A percentile compares a stretch with the other conserved stretches of the same genome.
phyloP scores from a whole-genome alignment of 1,140 invertebrate species.

The Solenopsis invicta region DNA sequence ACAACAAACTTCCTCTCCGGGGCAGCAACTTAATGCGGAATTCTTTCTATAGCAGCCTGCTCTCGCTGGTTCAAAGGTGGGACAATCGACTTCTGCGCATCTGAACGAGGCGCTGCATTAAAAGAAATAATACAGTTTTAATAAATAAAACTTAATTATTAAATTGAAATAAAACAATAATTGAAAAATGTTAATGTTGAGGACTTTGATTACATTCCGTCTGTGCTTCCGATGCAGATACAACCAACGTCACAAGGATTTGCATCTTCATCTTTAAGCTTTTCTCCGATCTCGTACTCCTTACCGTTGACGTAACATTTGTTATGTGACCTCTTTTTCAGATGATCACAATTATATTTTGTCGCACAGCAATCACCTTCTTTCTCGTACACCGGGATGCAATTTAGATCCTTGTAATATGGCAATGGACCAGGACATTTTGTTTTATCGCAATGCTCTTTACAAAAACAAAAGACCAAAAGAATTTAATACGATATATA shows the following conservation, averaged over 20 bases:
- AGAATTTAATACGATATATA: neutral
- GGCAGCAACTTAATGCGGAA: constrained; percentile 66
- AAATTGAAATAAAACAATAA: neutral
- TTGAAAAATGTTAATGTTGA: neutral
- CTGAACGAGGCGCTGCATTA: constrained; percentile 71
- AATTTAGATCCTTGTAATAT: constrained; percentile 70
- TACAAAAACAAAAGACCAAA: neutral
- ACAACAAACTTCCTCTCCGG: constrained; percentile 72
- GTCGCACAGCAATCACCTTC: constrained; percentile 71
- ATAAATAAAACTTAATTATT: neutral
- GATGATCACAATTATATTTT: constrained; percentile 71
- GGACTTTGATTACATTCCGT: constrained; percentile 52
- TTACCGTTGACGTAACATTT: constrained; percentile 77
- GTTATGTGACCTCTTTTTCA: constrained; percentile 49
- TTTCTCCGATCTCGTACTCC: constrained; percentile 67
- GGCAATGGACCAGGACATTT: constrained; percentile 73
- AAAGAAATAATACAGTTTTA: neutral
- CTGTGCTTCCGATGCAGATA: neutral
- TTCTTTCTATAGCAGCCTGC: constrained; percentile 67
- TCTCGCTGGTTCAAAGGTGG: accelerated
- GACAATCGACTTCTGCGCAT: constrained; percentile 76
- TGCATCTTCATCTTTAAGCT: constrained; percentile 66
- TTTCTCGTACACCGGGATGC: constrained; percentile 69
- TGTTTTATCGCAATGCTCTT: constrained; percentile 67
- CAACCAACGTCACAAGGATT: constrained; percentile 73